phyloP scores from a whole-genome alignment of 2,113 vertebrate genomes.

The Micronycteris hirsuta region DNA sequence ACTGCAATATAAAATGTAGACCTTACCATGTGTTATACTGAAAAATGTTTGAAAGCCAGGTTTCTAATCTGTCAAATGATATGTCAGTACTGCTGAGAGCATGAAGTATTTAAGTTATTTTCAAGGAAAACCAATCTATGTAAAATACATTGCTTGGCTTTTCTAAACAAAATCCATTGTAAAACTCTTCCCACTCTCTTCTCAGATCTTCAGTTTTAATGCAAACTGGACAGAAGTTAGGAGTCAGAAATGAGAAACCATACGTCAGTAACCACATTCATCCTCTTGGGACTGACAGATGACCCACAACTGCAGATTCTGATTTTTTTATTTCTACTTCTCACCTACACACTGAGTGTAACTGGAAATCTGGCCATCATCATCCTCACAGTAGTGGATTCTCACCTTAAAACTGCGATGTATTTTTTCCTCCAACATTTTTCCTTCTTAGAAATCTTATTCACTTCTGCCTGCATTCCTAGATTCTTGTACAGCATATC shows the following conservation, averaged over 20 bases:
- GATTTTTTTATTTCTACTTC: neutral
- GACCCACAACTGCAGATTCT: neutral
- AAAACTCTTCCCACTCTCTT: neutral
- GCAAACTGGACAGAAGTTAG: neutral
- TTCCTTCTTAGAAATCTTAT: too few species aligned
- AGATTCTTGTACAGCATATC: too few species aligned
- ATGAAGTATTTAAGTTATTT: neutral
- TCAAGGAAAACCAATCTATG: neutral
- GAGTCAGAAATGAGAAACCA: neutral
- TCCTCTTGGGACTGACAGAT: neutral
- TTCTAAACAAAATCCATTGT: neutral
- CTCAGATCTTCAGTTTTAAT: neutral
- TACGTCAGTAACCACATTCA: neutral
- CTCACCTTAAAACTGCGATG: neutral
- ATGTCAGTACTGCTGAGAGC: neutral
- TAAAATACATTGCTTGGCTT: neutral
- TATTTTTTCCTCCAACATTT: slow-evolving; percentile 2
- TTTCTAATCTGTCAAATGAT: neutral
- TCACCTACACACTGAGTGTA: neutral
- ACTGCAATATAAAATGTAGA: neutral
- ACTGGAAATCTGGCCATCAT: neutral
- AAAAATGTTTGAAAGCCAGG: neutral
- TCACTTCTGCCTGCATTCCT: too few species aligned
- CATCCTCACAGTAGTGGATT: neutral
- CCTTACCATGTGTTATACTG: neutral